Evolutionary conservation across 2,113 vertebrate species (phyloP), one percentile per base, ranked within the genome.

Genomic region (Indicator maculatus): DNA sequence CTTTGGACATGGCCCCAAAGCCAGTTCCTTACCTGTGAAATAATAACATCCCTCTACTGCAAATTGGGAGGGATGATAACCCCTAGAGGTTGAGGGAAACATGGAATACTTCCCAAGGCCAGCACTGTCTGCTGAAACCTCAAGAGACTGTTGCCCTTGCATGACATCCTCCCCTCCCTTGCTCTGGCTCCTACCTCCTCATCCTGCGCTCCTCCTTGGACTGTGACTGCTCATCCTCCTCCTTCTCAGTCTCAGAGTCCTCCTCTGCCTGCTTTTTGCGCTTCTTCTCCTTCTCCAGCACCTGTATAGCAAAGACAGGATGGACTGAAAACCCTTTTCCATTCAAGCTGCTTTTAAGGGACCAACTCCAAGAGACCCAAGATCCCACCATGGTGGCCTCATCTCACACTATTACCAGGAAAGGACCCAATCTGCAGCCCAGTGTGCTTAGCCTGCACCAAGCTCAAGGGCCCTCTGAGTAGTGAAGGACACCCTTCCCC

Each of bases 241-340:
- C 96, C 11, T 93, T 98, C 81, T 98, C 98, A 0, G 88, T 94
- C 79, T 99, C 99, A 0, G 97, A 98, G 28, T 98, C 98, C 0
- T 81, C 97, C 3, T 98, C 98, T 11, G 18, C 73, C 5, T 95
- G 94, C 64, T 98, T 98, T 8, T 97, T 98, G 16, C 98, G 98
- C 72, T 99, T 99, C 95, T 98, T 99, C 94, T 99, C 99, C 81
- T 99, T 99, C 95, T 99, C 99, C 52, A 99, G 97, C 86, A 99
- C 99, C 99, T 99, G 93, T 5, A 39, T 44, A 47, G 50, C 21
- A 50, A 78, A 73, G n/a, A 8, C 33, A 80, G 27, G 45, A 70
- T 4, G 28, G 26, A 60, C 12, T 83, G 45, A 28, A 21, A 3
- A 2, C 23, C 12, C 30, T 55, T 64, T 67, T 67, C 45, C 31